Evolutionary conservation across 2,113 vertebrate species (phyloP), one percentile per base, ranked within the genome.

Genomic region (Carettochelys insculpta): DNA sequence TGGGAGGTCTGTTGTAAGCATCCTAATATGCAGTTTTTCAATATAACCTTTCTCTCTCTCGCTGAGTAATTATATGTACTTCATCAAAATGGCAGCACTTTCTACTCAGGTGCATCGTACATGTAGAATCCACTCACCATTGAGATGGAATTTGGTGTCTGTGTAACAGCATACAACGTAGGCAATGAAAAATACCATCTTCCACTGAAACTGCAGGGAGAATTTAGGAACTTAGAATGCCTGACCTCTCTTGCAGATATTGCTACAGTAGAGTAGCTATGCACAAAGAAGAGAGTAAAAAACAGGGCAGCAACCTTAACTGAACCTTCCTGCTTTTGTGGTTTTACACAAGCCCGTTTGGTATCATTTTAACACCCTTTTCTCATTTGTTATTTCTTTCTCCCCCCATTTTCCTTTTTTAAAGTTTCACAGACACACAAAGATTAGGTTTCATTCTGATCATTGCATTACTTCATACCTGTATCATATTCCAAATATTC

Each of bases 401-500:
- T 61, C 61, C 25, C 45, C 82, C 17, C 34, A n/a, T 52, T 56
- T 56, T 68, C 38, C 61, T 16, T 22, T n/a, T 51, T 75, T 24
- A 82, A 90, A 87, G 45, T 45, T 19, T 77, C 53, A 12, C 12
- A 27, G 71, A 77, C 27, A 24, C 61, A 13, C 83, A 11, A 2
- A 77, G 77, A 93, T 90, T 91, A 87, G 80, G 88, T 83, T 91
- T 91, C 88, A 41, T 47, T 61, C 68, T 71, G 1, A 47, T 90
- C 81, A 48, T 52, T 45, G 50, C 87, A 77, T 92, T 56, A 50
- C 68, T 52, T 76, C 79, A 83, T 82, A 82, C 65, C 83, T 95
- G 77, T 47, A 93, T 93, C 47, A 11, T 53, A 89, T 91, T 78
- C 82, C 77, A 82, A 51, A 58, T 53, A 83, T 84, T 75, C 14